Evolutionary conservation across 2,888 invertebrate genomes (phyloP), one percentile per base, ranked within the genome.

Genomic region (Euzophera pinguis): DNA sequence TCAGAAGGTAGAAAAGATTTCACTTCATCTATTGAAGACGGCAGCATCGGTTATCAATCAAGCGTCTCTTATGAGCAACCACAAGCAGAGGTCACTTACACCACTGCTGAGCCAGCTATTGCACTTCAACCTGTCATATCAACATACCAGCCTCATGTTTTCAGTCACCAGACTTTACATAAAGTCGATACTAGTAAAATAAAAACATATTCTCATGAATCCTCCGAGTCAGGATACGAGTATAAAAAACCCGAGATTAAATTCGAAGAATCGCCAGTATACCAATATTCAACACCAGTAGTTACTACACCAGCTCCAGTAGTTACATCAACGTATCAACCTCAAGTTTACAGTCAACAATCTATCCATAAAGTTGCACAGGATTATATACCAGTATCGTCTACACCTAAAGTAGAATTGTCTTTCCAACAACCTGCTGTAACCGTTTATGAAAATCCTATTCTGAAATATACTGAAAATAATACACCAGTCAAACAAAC

Each of bases 271-370:
- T 68, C 67, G 55, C 78, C 81, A 17, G 66, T 69, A 0, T 58
- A 78, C 54, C 67, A 76, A 37, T 73, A 77, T 55, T 72, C 81
- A 1, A 78, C 81, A 29, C 65, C 78, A 34, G 62, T 32, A 3
- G 32, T n/a, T 45, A 12, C 45, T 10, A 32, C 45, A 27, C 65
- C 79, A 34, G 62, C 72, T 0, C 76, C 83, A 1, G 56, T 68
- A 16, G 67, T 73, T 10, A 65, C 71, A 16, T 74, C 85, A 0
- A 80, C 84, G 0, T 82, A 82, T 50, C 72, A 67, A 51, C 84
- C 86, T 13, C 81, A 82, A 41, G 60, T 73, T 1, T 84, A 78
- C 59, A 84, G 78, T 51, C 85, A 87, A 9, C 80, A 86, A 67
- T 80, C 79, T 1, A 65, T 82, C 52, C 87, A 90, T 52, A 81